Percentiles rank a stretch among this genome's conserved stretches.
Conservation (phyloP, 2,113 vertebrate species). For the Sander vitreus region DNA sequence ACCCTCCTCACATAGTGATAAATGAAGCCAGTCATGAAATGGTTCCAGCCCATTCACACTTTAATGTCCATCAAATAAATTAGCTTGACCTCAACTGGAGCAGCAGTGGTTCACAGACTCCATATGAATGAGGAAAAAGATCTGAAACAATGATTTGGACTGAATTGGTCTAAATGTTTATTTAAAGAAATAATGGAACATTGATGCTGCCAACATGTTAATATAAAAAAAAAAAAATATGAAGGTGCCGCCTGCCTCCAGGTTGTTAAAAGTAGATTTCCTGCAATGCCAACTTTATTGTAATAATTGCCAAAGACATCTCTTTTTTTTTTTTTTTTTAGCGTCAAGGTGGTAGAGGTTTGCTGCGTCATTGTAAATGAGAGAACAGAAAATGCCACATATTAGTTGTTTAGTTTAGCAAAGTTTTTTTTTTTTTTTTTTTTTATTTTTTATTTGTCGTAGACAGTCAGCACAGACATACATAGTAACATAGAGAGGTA, state of each 20-base stretch:
- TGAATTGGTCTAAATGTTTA: conserved; percentile 14
- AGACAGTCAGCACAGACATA: too few species aligned
- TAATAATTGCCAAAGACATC: background rate
- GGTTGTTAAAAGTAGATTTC: conserved; percentile 12
- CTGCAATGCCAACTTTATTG: background rate
- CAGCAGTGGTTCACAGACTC: conserved; percentile 42
- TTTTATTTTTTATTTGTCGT: too few species aligned
- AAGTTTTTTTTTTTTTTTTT: too few species aligned
- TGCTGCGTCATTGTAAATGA: conserved; percentile 3
- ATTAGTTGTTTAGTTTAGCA: background rate
- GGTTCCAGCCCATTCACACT: conserved; percentile 72
- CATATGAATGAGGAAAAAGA: conserved; percentile 31
- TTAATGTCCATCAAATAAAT: conserved; percentile 70
- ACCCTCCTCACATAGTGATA: conserved; percentile 61
- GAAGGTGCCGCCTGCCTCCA: background rate
- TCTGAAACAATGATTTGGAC: conserved; percentile 23
- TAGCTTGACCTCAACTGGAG: conserved; percentile 61
- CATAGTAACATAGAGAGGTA: too few species aligned
- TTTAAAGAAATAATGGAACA: background rate
- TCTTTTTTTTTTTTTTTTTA: background rate
- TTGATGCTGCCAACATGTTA: background rate
- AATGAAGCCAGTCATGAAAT: conserved; percentile 78
- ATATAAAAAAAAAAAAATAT: background rate
- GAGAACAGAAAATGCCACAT: background rate
- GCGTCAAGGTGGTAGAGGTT: background rate